Evolutionary conservation across 1,140 invertebrate species (phyloP).

Genomic region (Bombus pascuorum): DNA sequence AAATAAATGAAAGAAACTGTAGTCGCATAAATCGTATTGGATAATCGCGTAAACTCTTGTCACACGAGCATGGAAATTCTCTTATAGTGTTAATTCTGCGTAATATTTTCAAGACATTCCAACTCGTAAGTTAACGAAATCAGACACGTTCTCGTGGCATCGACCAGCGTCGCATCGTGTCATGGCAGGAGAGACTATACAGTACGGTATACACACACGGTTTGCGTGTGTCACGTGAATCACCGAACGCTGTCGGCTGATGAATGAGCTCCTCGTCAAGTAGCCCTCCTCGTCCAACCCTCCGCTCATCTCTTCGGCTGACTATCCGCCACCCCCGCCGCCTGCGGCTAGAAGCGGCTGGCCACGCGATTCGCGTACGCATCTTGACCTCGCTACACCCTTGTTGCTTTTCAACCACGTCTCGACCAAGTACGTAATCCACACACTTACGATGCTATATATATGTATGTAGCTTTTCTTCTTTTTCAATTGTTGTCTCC

Average conservation of each 20-base stretch:
- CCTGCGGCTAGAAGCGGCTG: too few relatives aligned
- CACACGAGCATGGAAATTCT: too few relatives aligned
- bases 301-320: neutral
- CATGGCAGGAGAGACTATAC: neutral
- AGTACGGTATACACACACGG: neutral
- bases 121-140: conserved; percentile 1
- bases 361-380: conserved; percentile 27
- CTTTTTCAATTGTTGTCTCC: too few relatives aligned
- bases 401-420: neutral
- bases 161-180: neutral
- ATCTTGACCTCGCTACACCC: conserved; percentile 39
- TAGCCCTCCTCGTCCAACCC: conserved; percentile 41
- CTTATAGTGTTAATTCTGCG: too few relatives aligned
- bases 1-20: too few relatives aligned
- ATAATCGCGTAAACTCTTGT: too few relatives aligned
- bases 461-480: neutral
- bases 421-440: neutral
- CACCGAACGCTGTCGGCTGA: conserved; percentile 57
- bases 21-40: too few relatives aligned
- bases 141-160: neutral
- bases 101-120: neutral
- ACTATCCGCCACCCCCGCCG: neutral
- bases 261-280: conserved; percentile 63
- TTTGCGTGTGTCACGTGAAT: conserved; percentile 50
- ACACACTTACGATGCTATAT: neutral